Base-by-base conservation (phyloP, 2,113 vertebrate species). In the Eupsittula cactorum region DNA sequence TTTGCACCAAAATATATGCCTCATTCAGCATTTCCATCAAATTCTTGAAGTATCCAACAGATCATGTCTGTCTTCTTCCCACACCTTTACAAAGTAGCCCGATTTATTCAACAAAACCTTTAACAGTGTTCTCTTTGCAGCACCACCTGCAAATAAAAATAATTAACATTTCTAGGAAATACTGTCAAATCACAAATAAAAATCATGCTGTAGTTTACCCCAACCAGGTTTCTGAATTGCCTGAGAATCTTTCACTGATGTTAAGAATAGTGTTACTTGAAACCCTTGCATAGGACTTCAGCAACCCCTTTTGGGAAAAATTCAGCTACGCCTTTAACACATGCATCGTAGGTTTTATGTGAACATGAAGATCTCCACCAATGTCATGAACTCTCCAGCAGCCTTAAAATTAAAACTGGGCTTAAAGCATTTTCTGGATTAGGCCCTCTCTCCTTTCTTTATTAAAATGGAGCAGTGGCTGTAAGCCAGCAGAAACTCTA, bases 381-480 rank as follows among this genome's bases (percentile, higher is more conserved):
- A 60, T 69, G 77, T 27, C 91, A 95, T 79, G 84, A 89, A 73
- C 65, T 95, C 65, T 55, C 84, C 83, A 85, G 74, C 57, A 95
- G 69, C 65, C 81, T 82, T 89, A 92, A 89, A 95, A 95, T 95
- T 92, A 93, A 95, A 92, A 84, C 86, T 44, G 74, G 19, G 65
- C 57, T 81, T 91, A 78, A 69, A 96, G 65, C 73, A 78, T 84
- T 96, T 90, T 60, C 86, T 0, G 3, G 90, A 93, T 96, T 92
- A 95, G 69, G 60, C 50, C 65, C 23, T 79, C 92, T 96, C 76
- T 90, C 73, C 86, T 93, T 91, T 70, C 94, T 92, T 93, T 95
- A 96, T 97, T 96, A 95, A 93, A 96, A 95, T 92, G 68, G 92
- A 92, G 57, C 95, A 91, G 93, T 75, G 88, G 93, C 82, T 94